Evolutionary conservation across 1,140 invertebrate species (phyloP), one percentile per base, ranked within the genome.

Genomic region (Sycophila sp.): DNA sequence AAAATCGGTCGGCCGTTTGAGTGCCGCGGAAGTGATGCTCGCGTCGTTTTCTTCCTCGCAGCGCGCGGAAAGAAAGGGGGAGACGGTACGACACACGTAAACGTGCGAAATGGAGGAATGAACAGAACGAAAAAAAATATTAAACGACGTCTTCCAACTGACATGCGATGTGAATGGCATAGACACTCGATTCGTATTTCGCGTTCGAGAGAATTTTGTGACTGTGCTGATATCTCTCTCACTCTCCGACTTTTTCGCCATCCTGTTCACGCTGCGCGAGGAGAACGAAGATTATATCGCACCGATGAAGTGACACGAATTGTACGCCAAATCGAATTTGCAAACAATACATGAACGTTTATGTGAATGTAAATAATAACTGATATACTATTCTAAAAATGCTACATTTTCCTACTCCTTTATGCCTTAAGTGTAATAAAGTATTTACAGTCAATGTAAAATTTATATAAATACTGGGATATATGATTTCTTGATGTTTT

Each of bases 291-390:
- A 13, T 19, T 13, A 51, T 24, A 45, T 47, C 24, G 45, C 30
- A 47, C 47, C 15, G 45, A 22, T 34, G 2, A 6, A 49, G 24
- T 34, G 30, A 65, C 4, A 53, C 32, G 15, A 59, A 55, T 73
- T 72, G 72, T 73, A 70, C 81, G 77, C 79, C 68, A 49, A 81
- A 80, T 80, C 77, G 81, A 83, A 79, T 83, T 82, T 81, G 77
- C 80, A 81, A n/a, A 82, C 77, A 83, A 83, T 83, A 83, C 76
- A 82, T 77, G 76, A 83, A 83, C 76, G 80, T 80, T 83, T 81
- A 80, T 81, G 81, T 81, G 76, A 81, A 76, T 78, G 76, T 82
- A 79, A 74, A 62, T 51, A 69, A 47, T 51, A 69, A 47, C 28
- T 59, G 42, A 59, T 10, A 30, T 60, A 69, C 24, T 53, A 69